Evolutionary conservation across 2,888 invertebrate genomes (phyloP).

Genomic region (Nemoura dubitans): DNA sequence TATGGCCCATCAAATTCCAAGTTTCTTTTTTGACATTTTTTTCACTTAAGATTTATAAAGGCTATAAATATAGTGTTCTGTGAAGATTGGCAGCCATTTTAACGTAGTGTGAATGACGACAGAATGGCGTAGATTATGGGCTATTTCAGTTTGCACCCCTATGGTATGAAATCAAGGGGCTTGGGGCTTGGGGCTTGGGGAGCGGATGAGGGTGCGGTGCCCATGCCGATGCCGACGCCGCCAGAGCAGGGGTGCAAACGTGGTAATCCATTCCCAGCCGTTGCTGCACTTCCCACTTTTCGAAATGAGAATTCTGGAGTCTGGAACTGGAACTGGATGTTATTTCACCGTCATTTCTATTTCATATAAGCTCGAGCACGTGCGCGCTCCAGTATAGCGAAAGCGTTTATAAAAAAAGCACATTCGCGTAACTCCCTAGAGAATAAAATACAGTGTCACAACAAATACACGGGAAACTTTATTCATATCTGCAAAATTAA

Average conservation of each 20-base stretch:
- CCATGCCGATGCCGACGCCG: not conserved
- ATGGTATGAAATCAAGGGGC: not conserved
- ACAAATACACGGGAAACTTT: not conserved
- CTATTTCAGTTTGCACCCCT: conserved; percentile 17
- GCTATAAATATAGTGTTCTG: conserved; percentile 28
- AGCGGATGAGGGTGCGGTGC: too few species aligned
- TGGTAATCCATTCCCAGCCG: not conserved
- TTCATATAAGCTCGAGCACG: too few species aligned
- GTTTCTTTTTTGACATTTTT: conserved; percentile 12
- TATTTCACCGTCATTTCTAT: too few species aligned
- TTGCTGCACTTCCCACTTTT: conserved; percentile 21
- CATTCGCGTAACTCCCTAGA: too few species aligned
- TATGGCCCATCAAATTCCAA: not conserved
- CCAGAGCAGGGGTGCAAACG: not conserved
- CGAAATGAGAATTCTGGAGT: conserved; percentile 25
- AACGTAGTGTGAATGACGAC: conserved; percentile 18
- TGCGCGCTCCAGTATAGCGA: too few species aligned
- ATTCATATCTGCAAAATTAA: not conserved
- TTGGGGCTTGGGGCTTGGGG: not conserved
- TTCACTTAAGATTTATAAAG: conserved; percentile 14
- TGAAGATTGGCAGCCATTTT: conserved; percentile 30
- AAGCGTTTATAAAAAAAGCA: too few species aligned
- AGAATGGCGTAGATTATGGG: conserved; percentile 23
- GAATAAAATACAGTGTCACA: not conserved
- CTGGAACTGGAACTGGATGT: not conserved